These are phyloP conservation scores for Coenonympha arcania DNA, from an alignment of 2,888 invertebrate genomes.

Conservation along the genomic window DNA sequence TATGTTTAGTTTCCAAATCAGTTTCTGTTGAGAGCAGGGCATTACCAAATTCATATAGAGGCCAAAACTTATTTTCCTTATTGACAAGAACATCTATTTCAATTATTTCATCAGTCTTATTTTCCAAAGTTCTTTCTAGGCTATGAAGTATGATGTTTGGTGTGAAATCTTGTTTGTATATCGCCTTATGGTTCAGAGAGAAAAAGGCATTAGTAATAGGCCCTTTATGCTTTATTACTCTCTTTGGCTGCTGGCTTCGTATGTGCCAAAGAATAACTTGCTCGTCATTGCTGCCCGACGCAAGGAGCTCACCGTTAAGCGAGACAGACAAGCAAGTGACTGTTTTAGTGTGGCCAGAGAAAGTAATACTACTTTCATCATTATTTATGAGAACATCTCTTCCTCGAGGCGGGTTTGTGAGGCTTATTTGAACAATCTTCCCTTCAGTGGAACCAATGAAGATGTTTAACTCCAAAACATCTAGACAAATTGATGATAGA, in stretches of 20 bases:
- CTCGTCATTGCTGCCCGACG: conserved; percentile 85
- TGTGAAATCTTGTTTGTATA: conserved; percentile 74
- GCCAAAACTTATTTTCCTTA: conserved; percentile 62
- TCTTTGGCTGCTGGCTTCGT: conserved; percentile 80
- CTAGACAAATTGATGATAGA: conserved; percentile 79
- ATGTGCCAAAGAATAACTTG: conserved; percentile 88
- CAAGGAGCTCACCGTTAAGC: conserved; percentile 78
- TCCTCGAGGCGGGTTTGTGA: conserved; percentile 79
- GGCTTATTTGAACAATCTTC: conserved; percentile 77
- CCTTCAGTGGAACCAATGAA: conserved; percentile 85
- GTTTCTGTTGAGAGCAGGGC: conserved; percentile 36
- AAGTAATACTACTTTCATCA: conserved; percentile 67
- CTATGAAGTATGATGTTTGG: conserved; percentile 74
- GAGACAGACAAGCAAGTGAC: conserved; percentile 83
- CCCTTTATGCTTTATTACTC: conserved; percentile 82
- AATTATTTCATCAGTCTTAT: conserved; percentile 56
- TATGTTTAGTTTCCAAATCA: conserved; percentile 42
- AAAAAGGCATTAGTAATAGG: conserved; percentile 81
- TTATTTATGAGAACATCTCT: conserved; percentile 77
- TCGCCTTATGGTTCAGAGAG: conserved; percentile 73
- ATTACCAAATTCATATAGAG: conserved; percentile 33
- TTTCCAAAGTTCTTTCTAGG: conserved; percentile 77
- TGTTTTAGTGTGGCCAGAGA: conserved; percentile 78
- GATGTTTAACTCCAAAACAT: conserved; percentile 79
- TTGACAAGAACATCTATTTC: conserved; percentile 62